A percentile compares a stretch with the other conserved stretches of the same genome.
These are phyloP conservation scores for Drosophila saltans DNA, from an alignment of 1,140 invertebrate species.

Conservation along the genomic window DNA sequence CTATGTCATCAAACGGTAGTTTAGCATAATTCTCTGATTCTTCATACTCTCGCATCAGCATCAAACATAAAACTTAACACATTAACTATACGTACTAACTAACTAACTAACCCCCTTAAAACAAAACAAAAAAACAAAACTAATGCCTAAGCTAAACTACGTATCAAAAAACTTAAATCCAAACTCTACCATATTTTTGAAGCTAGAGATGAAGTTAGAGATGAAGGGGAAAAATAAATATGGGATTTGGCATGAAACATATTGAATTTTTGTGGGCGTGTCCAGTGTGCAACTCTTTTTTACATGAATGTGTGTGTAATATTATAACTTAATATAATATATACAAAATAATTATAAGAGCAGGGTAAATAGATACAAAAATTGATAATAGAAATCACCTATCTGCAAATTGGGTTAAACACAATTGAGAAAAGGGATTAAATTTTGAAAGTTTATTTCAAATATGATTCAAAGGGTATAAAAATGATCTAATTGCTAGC, in stretches of 20 bases:
- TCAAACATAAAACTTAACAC: too few relatives aligned
- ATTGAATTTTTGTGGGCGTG: conserved; percentile 8
- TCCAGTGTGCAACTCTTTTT: conserved; percentile 9
- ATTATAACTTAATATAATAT: conserved; percentile 1
- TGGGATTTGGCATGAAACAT: neutral
- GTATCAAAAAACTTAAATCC: conserved; percentile 5
- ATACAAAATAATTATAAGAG: neutral
- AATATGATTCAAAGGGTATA: too few relatives aligned
- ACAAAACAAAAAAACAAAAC: neutral
- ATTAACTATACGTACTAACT: conserved; percentile 4
- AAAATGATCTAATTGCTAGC: too few relatives aligned
- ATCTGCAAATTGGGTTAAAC: neutral
- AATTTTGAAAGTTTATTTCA: too few relatives aligned
- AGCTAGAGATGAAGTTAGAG: neutral
- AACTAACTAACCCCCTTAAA: neutral
- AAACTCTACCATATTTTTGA: neutral
- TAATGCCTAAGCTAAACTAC: conserved; percentile 21
- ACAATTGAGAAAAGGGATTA: neutral
- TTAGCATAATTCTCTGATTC: conserved; percentile 14
- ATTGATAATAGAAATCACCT: conserved; percentile 2
- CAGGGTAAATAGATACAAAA: conserved; percentile 5
- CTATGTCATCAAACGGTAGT: conserved; percentile 52
- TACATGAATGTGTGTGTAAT: conserved; percentile 3
- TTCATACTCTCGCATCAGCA: neutral
- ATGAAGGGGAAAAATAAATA: neutral